These are phyloP conservation scores for Oppia nitens DNA, from an alignment of 1,140 invertebrate genomes.

Conservation along the genomic window DNA sequence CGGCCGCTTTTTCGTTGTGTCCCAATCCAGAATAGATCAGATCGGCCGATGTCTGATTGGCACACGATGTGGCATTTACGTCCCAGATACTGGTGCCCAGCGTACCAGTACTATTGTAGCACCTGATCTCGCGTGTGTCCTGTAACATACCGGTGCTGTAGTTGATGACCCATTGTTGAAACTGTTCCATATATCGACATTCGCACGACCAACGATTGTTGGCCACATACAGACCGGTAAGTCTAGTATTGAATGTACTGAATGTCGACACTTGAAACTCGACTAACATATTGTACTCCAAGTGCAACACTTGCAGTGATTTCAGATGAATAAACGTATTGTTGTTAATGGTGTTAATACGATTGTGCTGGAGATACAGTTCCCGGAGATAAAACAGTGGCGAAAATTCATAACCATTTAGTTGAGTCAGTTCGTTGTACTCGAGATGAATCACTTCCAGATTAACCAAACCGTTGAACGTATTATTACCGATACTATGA, in stretches of 20 bases:
- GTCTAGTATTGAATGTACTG: constrained; percentile 42
- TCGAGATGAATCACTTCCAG: constrained; percentile 65
- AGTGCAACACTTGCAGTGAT: constrained; percentile 55
- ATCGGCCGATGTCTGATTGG: constrained; percentile 44
- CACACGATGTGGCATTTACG: constrained; percentile 5
- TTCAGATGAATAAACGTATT: constrained; percentile 54
- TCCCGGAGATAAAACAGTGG: constrained; percentile 58
- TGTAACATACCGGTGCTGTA: constrained; percentile 61
- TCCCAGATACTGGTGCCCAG: constrained; percentile 11
- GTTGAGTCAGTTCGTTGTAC: constrained; percentile 55
- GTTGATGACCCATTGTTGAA: constrained; percentile 31
- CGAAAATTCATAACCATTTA: constrained; percentile 78
- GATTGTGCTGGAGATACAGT: constrained; percentile 71
- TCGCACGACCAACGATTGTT: constrained; percentile 75
- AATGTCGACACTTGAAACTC: constrained; percentile 69
- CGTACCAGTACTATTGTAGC: constrained; percentile 39
- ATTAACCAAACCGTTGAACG: constrained; percentile 68
- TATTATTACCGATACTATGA: constrained; percentile 70
- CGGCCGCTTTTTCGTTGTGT: constrained; percentile 30
- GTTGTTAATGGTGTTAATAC: constrained; percentile 57
- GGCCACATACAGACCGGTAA: constrained; percentile 52
- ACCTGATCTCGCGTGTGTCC: constrained; percentile 55
- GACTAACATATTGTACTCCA: constrained; percentile 65
- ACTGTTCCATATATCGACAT: constrained; percentile 57
- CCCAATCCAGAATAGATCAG: constrained; percentile 16